A percentile compares a stretch with the other conserved stretches of the same genome.
These are phyloP conservation scores for Clarias batrachus DNA, from an alignment of 2,113 vertebrate genomes.

Conservation along the genomic window DNA sequence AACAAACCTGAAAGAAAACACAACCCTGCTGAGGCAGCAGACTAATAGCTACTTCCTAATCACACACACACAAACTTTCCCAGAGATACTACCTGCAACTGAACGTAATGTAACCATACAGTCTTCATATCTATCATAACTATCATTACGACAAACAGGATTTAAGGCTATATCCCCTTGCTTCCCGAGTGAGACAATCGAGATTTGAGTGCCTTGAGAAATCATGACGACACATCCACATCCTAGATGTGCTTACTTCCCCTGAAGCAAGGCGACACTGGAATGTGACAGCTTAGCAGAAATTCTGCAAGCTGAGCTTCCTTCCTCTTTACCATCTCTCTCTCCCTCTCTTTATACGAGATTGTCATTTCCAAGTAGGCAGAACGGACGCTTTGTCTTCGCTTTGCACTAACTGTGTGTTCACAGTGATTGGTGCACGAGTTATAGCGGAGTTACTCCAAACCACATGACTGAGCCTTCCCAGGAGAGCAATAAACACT, in stretches of 20 bases:
- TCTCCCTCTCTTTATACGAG: neutral
- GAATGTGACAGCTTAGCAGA: conserved; percentile 42
- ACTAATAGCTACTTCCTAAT: conserved; percentile 10
- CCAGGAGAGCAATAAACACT: conserved; percentile 53
- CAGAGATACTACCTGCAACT: neutral
- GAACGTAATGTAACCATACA: neutral
- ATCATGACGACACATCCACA: neutral
- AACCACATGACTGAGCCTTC: conserved; percentile 57
- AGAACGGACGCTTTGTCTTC: conserved; percentile 66
- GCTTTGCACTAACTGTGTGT: conserved; percentile 22
- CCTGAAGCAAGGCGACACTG: neutral
- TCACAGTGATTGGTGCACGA: conserved; percentile 7
- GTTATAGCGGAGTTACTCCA: neutral
- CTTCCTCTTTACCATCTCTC: conserved; percentile 59
- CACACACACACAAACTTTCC: neutral
- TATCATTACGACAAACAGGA: neutral
- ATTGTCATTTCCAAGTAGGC: conserved; percentile 56
- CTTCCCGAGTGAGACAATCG: neutral
- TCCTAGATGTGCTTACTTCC: neutral
- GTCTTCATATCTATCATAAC: too few relatives aligned
- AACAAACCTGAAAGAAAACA: neutral
- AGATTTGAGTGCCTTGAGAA: neutral
- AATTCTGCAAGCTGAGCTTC: conserved; percentile 55
- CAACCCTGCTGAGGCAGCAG: conserved; percentile 10
- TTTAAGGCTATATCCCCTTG: neutral